Evolutionary conservation across 2,113 vertebrate species (phyloP).

Genomic region (Orcinus orca): DNA sequence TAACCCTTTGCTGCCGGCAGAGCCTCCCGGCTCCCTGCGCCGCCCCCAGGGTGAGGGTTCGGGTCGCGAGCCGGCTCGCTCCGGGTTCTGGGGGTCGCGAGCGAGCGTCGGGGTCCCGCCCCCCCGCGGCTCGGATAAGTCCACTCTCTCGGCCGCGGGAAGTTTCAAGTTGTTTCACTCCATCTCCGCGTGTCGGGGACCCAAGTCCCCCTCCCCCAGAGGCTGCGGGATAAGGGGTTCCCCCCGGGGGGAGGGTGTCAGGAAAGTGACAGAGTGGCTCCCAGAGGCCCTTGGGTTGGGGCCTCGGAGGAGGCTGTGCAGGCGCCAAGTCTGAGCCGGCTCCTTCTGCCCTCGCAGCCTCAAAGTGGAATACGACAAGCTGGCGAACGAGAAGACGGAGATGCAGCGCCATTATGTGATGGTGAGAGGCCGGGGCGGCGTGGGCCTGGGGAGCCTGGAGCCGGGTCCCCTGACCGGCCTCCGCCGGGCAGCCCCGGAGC

Average conservation of each 20-base stretch:
- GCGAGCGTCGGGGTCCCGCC: accelerated
- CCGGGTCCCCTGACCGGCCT: neutral
- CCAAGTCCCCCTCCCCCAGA: neutral
- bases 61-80: neutral
- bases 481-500: neutral
- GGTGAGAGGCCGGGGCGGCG: constrained; percentile 84
- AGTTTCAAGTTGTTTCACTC: constrained; percentile 49
- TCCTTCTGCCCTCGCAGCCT: constrained; percentile 62
- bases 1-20: constrained; percentile 54
- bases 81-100: neutral
- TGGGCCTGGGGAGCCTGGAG: neutral
- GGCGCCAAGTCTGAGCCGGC: constrained; percentile 29
- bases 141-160: neutral
- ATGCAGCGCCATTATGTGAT: constrained; percentile 99
- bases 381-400: constrained; percentile 97
- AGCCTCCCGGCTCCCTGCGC: neutral
- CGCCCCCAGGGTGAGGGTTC: neutral
- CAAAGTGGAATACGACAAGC: constrained; percentile 97
- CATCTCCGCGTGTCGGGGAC: neutral
- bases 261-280: neutral
- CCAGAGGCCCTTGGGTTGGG: neutral
- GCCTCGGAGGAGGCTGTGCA: neutral
- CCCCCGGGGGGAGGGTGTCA: neutral
- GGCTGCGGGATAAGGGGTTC: neutral
- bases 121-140: neutral